Evolutionary conservation across 2,888 invertebrate genomes (phyloP).

Genomic region (Calameuta filiformis): DNA sequence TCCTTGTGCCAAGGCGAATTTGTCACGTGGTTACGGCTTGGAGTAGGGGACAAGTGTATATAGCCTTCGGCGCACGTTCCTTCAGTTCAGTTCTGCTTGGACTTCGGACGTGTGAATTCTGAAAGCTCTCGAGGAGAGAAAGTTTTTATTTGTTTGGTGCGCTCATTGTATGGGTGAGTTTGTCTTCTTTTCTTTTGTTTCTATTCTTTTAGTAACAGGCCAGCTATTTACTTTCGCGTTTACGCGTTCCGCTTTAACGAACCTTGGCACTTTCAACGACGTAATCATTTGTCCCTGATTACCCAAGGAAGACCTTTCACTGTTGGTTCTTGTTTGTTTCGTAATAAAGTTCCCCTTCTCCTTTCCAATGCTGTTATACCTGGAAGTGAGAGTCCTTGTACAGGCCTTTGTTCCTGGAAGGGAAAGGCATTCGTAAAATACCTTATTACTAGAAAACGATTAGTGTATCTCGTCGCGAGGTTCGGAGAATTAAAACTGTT

Average conservation of each 20-base stretch:
- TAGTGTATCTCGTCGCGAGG: background rate
- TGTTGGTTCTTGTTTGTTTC: background rate
- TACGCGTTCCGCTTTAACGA: background rate
- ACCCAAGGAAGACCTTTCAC: background rate
- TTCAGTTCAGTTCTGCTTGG: constrained; percentile 55
- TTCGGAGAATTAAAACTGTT: background rate
- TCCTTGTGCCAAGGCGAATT: background rate
- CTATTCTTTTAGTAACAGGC: background rate
- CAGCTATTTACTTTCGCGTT: background rate
- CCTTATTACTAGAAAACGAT: background rate
- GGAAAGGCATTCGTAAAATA: background rate
- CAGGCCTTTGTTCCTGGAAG: background rate
- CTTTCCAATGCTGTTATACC: background rate
- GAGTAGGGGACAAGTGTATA: constrained; percentile 31
- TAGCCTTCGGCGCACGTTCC: constrained; percentile 49
- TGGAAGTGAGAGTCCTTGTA: background rate
- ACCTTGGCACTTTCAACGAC: background rate
- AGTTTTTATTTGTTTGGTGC: constrained; percentile 65
- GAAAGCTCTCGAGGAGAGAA: constrained; percentile 48
- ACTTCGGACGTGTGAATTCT: constrained; percentile 56
- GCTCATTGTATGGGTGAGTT: constrained; percentile 65
- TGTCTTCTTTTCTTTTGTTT: background rate
- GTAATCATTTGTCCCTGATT: background rate
- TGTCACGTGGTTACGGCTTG: background rate
- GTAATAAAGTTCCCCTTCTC: background rate